Evolutionary conservation across 2,888 invertebrate genomes (phyloP).

Genomic region (Sceliomorpha sp.): DNA sequence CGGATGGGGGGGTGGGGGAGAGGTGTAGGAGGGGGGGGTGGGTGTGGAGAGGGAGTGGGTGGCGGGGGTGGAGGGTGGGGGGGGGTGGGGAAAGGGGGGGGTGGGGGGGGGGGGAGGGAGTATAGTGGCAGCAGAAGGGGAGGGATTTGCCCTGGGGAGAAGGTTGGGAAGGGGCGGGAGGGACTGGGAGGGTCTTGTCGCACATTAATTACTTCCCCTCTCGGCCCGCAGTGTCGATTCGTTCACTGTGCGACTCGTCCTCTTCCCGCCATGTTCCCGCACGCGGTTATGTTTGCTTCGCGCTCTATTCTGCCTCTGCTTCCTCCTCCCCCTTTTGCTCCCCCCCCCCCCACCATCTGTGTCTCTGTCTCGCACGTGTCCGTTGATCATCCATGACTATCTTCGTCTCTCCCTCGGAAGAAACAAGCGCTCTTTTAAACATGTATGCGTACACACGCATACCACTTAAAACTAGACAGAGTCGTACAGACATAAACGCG

Average conservation of each 20-base stretch:
- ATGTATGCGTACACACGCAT: constrained; percentile 47
- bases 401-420: too few relatives aligned
- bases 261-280: constrained; percentile 37
- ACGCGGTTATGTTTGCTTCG: constrained; percentile 23
- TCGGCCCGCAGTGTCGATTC: constrained; percentile 57
- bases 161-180: too few relatives aligned
- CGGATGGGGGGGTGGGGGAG: too few relatives aligned
- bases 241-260: constrained; percentile 28
- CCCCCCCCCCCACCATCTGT: too few relatives aligned
- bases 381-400: too few relatives aligned
- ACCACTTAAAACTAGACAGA: too few relatives aligned
- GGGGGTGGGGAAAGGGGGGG: constrained; percentile 18
- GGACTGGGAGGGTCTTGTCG: constrained; percentile 73
- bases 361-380: too few relatives aligned
- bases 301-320: constrained; percentile 17
- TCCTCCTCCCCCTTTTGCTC: too few relatives aligned
- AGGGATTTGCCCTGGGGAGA: constrained; percentile 33
- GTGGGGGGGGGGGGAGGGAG: constrained; percentile 39
- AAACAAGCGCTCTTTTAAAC: too few relatives aligned
- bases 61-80: constrained; percentile 39
- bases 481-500: too few relatives aligned
- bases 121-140: constrained; percentile 23
- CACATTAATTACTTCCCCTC: constrained; percentile 78
- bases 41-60: constrained; percentile 37
- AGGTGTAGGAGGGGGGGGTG: constrained; percentile 42